These are phyloP conservation scores for Cataglyphis albicans DNA, from an alignment of 2,888 invertebrate genomes.

Conservation along the genomic window DNA sequence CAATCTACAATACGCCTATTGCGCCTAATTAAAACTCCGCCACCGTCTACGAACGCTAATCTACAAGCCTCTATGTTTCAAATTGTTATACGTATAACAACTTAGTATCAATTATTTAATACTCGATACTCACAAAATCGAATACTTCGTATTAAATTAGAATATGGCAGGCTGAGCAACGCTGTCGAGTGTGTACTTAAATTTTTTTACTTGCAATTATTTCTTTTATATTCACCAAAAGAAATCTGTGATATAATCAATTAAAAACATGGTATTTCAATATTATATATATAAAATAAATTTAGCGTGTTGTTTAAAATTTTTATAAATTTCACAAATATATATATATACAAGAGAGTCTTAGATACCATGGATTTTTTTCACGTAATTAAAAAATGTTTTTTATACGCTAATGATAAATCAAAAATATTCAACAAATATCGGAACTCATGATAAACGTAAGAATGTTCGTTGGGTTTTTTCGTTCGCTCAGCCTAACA, in stretches of 20 bases:
- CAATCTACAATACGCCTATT: neutral
- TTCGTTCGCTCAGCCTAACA: conserved; percentile 28
- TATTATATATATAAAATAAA: conserved; percentile 7
- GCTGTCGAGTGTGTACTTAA: conserved; percentile 7
- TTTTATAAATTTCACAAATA: neutral
- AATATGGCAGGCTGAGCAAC: conserved; percentile 40
- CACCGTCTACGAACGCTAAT: conserved; percentile 38
- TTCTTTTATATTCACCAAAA: neutral
- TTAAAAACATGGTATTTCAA: neutral
- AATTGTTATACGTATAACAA: conserved; percentile 33
- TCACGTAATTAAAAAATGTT: neutral
- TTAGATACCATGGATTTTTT: neutral
- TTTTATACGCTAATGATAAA: neutral
- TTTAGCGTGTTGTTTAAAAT: neutral
- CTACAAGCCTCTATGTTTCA: conserved; percentile 63
- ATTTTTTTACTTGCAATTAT: neutral
- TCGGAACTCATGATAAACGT: neutral
- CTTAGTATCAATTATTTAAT: conserved; percentile 26
- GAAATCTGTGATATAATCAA: neutral
- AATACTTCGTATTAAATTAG: conserved; percentile 19
- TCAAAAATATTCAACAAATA: conserved; percentile 20
- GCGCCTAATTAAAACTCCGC: neutral
- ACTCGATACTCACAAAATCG: neutral
- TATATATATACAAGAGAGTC: neutral
- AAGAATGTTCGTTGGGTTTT: neutral